Evolutionary conservation across 1,140 invertebrate species (phyloP), one percentile per base, ranked within the genome.

Genomic region (Hycleus phaleratus): DNA sequence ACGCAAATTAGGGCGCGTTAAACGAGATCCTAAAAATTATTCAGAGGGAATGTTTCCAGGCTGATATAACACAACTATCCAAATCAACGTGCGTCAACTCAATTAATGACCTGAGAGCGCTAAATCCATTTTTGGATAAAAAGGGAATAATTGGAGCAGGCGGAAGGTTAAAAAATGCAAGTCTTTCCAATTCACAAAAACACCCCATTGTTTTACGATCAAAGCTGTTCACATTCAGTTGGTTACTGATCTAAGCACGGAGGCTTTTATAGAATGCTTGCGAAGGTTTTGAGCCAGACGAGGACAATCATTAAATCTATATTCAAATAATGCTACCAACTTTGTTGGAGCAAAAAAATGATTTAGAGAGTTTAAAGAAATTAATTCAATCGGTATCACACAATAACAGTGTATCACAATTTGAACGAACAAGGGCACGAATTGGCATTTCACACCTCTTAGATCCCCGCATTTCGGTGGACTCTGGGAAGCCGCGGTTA

Each of bases 401-500:
- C 11, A 10, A 46, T n/a, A n/a, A n/a, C n/a, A n/a, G n/a, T n/a
- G n/a, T n/a, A n/a, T n/a, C n/a, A n/a, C n/a, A n/a, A n/a, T 12
- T n/a, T 4, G 52, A 26, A 24, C 42, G 42, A 49, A 51, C 9
- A 44, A 67, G 49, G 63, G 57, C n/a, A 71, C 75, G 1, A 48
- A 65, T 24, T 79, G 76, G 74, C 53, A 74, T 32, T 76, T 78
- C 55, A 75, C 73, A 56, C 75, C 76, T 1, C 69, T 75, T 11
- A 11, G 45, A 9, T 67, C 71, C 8, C 69, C 73, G 3, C 71
- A 77, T 65, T 73, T 77, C 52, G 75, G 75, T 10, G 75, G 73
- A 12, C 25, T 75, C 24, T 76, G 73, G 67, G 77, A 79, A 59
- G 61, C 69, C 3, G 70, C 60, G 0, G 68, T 78, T 0, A 74